phyloP scores from a whole-genome alignment of 2,888 invertebrate genomes.

The Dryococelus australis region DNA sequence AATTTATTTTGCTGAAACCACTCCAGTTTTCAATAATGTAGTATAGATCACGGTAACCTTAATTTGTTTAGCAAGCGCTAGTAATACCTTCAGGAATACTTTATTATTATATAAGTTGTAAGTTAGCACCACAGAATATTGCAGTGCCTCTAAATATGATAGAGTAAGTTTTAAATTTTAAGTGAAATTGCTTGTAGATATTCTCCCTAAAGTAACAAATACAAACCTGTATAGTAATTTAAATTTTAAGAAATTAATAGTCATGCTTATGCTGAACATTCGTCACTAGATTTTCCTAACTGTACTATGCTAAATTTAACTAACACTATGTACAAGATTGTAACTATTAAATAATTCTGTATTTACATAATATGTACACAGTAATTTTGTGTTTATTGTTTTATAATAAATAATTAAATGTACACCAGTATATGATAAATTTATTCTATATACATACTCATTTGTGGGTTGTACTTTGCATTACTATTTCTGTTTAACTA shows the following conservation, averaged over 20 bases:
- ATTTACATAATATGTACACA: background rate
- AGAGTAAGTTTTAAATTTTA: background rate
- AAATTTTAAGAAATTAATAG: background rate
- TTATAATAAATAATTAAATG: too few relatives aligned
- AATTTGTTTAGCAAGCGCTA: background rate
- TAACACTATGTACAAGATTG: background rate
- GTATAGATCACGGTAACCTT: background rate
- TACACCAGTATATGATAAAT: too few relatives aligned
- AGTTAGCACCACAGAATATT: conserved; percentile 1
- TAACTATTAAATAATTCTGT: background rate
- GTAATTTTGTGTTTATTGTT: background rate
- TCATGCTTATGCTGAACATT: background rate
- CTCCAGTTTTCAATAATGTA: too few relatives aligned
- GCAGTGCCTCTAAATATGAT: background rate
- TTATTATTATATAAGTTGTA: background rate
- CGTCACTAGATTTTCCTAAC: background rate
- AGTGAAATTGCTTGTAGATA: background rate
- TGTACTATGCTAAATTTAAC: background rate
- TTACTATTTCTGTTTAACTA: too few relatives aligned
- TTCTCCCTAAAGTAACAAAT: background rate
- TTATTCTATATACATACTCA: too few relatives aligned
- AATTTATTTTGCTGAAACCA: too few relatives aligned
- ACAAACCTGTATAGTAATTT: background rate
- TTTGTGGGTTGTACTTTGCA: too few relatives aligned
- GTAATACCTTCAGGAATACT: background rate